Percentiles rank a stretch among this genome's conserved stretches.
Evolutionary conservation across 1,140 invertebrate genomes (phyloP).

Genomic region (Uloborus diversus): DNA sequence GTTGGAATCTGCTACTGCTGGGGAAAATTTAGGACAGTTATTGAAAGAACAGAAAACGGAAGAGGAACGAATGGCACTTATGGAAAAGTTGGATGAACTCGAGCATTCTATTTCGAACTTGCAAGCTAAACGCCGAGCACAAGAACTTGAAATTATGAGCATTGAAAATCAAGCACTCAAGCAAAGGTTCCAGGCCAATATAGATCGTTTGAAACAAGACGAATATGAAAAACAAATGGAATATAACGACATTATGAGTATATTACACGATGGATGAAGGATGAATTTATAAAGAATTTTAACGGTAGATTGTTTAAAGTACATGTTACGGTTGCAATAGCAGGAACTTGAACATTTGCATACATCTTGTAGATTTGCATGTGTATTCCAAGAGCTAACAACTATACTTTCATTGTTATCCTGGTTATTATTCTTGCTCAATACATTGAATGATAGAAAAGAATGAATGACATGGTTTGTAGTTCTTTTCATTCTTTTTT

Average conservation of each 20-base stretch:
- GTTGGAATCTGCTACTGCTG: conserved; percentile 46
- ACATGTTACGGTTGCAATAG: too few species aligned
- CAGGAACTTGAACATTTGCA: too few species aligned
- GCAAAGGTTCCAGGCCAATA: conserved; percentile 81
- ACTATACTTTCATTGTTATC: too few species aligned
- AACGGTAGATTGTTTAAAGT: too few species aligned
- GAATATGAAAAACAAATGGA: conserved; percentile 83
- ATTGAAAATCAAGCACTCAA: conserved; percentile 86
- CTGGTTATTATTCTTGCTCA: too few species aligned
- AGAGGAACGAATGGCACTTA: conserved; percentile 38
- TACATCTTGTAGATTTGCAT: too few species aligned
- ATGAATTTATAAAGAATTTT: too few species aligned
- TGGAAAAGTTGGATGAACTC: conserved; percentile 59
- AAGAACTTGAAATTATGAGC: conserved; percentile 82
- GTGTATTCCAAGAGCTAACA: too few species aligned
- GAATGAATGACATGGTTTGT: too few species aligned
- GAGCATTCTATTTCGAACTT: conserved; percentile 74
- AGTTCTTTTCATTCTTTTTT: too few species aligned
- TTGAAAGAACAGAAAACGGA: conserved; percentile 55
- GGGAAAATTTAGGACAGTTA: conserved; percentile 36
- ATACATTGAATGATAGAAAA: too few species aligned
- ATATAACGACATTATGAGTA: conserved; percentile 50
- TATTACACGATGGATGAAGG: conserved; percentile 35
- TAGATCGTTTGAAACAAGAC: conserved; percentile 80
- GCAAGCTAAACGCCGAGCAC: conserved; percentile 75